Evolutionary conservation across 2,797 vertebrate genomes (phyloP), one percentile per base, ranked within the genome.

Genomic region (Acropternis orthonyx): DNA sequence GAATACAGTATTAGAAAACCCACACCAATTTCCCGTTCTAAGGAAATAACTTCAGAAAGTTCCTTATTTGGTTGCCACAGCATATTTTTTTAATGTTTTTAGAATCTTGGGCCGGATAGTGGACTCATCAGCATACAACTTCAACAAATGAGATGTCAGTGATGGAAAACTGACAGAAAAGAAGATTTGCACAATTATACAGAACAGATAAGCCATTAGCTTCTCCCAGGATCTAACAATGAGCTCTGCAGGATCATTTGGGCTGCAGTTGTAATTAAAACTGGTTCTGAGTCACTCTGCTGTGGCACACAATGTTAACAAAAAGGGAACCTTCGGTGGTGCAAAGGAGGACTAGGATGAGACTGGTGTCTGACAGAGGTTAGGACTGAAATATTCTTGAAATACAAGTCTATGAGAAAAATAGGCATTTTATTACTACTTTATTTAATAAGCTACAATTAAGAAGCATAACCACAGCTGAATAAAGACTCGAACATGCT

Each of bases 131-230:
- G 23, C 58, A 49, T 4, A 24, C 34, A 81, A 16, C 24, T 72
- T 54, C 72, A 90, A 75, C 34, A 74, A 80, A 76, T 58, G 77
- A 76, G 30, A 73, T 79, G 32, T 32, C 71, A 63, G 32, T 44
- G 80, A 41, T 66, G 77, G 55, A 68, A 95, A 94, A 71, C 51
- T 55, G 63, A 91, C 59, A 54, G 61, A 74, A 85, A 92, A 78
- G 61, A 84, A 65, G 63, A 95, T 87, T 36, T 75, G 63, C 87
- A 41, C 71, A 79, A 91, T 95, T 73, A 82, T 7, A 85, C 26
- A 66, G 55, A 81, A n/a, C 59, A 94, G 80, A 95, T 86, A 92
- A 90, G 32, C 39, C 73, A 84, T 95, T 92, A 90, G 59, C 69
- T 92, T 68, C 83, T 94, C 21, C 69, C 1, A 6, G 55, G n/a